These are phyloP conservation scores for Phorcus lineatus DNA, from an alignment of 2,888 invertebrate genomes.

Conservation along the genomic window DNA sequence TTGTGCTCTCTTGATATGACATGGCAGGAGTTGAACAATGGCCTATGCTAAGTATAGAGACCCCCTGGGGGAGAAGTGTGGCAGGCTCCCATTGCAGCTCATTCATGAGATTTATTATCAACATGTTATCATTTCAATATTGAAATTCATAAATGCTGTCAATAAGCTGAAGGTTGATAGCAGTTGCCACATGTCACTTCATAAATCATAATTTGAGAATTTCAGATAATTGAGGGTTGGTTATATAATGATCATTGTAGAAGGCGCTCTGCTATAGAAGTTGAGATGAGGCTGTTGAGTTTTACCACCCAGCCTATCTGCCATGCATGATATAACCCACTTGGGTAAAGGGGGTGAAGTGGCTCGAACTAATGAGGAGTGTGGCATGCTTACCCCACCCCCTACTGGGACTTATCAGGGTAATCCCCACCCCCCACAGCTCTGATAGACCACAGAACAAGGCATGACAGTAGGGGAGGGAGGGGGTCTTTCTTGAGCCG, in stretches of 20 bases:
- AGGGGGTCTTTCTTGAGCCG: not conserved
- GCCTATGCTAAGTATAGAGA: no score
- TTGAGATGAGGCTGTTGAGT: not conserved
- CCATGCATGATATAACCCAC: not conserved
- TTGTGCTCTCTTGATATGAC: no score
- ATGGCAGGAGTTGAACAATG: no score
- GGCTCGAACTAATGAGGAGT: not conserved
- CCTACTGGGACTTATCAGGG: not conserved
- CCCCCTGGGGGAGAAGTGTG: conserved; percentile 1
- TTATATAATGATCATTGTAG: no score
- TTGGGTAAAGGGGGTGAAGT: not conserved
- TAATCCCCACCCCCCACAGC: conserved; percentile 8
- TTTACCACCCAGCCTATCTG: not conserved
- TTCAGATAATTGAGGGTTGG: no score
- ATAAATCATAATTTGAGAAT: no score
- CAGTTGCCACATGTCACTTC: no score
- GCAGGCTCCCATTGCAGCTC: not conserved
- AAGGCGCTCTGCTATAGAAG: no score
- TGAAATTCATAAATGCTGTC: not conserved
- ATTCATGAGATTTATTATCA: not conserved
- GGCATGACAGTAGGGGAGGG: not conserved
- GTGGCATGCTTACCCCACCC: not conserved
- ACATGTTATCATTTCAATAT: not conserved
- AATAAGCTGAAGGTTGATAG: no score
- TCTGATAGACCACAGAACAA: conserved; percentile 4